Conservation (phyloP, 2,113 vertebrate species). For the Cinclus mexicanus region DNA sequence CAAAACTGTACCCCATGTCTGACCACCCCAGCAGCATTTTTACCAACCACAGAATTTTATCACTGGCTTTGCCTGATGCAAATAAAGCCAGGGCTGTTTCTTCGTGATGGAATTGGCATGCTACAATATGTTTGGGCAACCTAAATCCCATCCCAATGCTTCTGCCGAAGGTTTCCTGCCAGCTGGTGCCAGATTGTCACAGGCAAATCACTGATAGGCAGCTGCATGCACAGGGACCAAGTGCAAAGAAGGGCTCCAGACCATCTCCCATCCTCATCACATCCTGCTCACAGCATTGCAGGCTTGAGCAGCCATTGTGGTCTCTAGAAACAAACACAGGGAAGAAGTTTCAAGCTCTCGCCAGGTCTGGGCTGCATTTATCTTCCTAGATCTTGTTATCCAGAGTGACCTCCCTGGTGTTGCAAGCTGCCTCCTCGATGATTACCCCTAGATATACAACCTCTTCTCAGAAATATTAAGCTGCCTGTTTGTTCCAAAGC, state of each 20-base stretch:
- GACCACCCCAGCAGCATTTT: neutral
- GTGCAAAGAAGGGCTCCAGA: neutral
- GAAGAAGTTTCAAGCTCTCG: neutral
- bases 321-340: neutral
- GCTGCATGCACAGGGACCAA: neutral
- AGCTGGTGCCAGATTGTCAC: neutral
- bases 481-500: neutral
- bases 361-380: neutral
- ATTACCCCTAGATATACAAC: neutral
- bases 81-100: neutral
- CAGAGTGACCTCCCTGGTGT: neutral
- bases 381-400: neutral
- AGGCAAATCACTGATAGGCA: neutral
- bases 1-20: neutral
- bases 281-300: neutral
- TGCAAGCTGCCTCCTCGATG: neutral
- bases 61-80: neutral
- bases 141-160: neutral
- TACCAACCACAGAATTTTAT: neutral
- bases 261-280: fast-evolving
- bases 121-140: neutral
- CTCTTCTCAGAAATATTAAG: neutral
- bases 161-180: neutral
- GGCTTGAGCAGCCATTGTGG: neutral
- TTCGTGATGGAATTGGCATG: fast-evolving